A percentile compares a stretch with the other conserved stretches of the same genome.
phyloP scores from a whole-genome alignment of 2,113 vertebrate genomes.

The Neofelis nebulosa region DNA sequence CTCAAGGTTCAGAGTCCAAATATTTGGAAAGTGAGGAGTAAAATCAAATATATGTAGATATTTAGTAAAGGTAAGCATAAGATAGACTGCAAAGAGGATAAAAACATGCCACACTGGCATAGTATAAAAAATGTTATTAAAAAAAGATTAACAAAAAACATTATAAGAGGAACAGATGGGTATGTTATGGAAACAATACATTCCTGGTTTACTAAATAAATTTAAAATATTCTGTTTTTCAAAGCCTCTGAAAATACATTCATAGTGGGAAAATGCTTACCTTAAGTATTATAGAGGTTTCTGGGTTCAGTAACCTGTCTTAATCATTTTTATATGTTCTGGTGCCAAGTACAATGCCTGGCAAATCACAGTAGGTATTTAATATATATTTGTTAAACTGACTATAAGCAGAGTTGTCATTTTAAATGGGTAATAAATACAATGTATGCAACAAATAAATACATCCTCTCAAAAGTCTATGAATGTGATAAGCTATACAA shows the following conservation, averaged over 20 bases:
- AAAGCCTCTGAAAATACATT: not conserved
- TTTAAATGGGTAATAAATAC: not conserved
- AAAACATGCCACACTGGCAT: not conserved
- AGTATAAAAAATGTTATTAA: not conserved
- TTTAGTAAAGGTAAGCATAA: not conserved
- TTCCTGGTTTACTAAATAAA: not conserved
- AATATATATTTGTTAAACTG: not conserved
- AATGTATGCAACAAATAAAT: not conserved
- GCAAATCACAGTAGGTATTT: not conserved
- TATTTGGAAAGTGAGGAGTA: not conserved
- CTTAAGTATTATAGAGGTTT: not conserved
- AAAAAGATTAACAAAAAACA: not conserved
- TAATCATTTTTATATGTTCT: not conserved
- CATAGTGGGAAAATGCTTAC: not conserved
- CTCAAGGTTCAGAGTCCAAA: not conserved
- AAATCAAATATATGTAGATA: not conserved
- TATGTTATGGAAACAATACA: not conserved
- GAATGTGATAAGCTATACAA: not conserved
- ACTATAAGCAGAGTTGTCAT: not conserved
- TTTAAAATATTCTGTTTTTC: not conserved
- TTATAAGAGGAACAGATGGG: not conserved
- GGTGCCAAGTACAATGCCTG: not conserved
- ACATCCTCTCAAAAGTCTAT: not conserved
- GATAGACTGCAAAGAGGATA: not conserved
- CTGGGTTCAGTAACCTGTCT: not conserved